Percentiles rank a stretch among this genome's conserved stretches.
Conservation (phyloP, 53 echinoderm and acorn worm genomes). For the Henricia sp. region DNA sequence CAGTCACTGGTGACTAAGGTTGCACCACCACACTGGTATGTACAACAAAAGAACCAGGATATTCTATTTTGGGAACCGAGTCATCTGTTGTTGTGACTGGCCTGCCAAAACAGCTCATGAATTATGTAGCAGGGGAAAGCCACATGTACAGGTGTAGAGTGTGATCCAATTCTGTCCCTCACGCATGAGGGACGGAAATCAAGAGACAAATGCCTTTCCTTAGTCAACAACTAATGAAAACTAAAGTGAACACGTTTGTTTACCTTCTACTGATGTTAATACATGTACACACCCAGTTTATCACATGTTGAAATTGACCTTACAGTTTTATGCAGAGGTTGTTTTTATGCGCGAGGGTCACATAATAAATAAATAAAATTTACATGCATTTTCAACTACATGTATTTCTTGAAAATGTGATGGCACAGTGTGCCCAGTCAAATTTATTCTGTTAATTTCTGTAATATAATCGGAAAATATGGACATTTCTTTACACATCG, state of each 20-base stretch:
- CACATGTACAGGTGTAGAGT: background rate
- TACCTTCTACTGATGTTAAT: background rate
- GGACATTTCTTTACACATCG: no score
- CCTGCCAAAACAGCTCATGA: background rate
- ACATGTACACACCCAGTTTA: background rate
- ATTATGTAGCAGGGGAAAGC: constrained; percentile 27
- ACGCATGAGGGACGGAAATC: background rate
- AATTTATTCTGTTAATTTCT: no score
- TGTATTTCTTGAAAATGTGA: no score
- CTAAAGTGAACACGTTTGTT: background rate
- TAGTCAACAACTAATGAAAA: background rate
- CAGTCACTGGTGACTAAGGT: constrained; percentile 8
- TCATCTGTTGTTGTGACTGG: constrained; percentile 42
- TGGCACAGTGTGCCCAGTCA: no score
- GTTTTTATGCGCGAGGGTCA: no score
- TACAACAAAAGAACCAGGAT: constrained; percentile 10
- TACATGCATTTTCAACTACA: no score
- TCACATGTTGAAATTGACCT: no score
- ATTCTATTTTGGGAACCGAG: constrained; percentile 29
- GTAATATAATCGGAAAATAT: no score
- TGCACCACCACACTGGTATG: constrained; percentile 1
- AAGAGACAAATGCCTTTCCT: background rate
- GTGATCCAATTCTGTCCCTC: background rate
- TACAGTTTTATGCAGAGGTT: no score
- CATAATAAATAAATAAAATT: no score